Evolutionary conservation across 2,797 vertebrate species (phyloP).

Genomic region (Macroramphosus scolopax): DNA sequence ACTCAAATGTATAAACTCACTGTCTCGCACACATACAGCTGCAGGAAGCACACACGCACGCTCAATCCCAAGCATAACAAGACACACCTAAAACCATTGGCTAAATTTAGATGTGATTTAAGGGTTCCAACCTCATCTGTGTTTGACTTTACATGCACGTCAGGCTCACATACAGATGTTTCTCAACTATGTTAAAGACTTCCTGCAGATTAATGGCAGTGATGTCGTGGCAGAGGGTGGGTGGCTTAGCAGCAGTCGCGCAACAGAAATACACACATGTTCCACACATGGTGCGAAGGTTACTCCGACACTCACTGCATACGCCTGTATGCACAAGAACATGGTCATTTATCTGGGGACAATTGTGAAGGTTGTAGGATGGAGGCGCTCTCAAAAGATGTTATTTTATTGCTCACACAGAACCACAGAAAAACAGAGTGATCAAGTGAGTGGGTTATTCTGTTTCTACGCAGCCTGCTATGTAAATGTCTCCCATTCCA

Average conservation of each 20-base stretch:
- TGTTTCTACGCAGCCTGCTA: slow-evolving; percentile 4
- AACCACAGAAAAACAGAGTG: slow-evolving; percentile 4
- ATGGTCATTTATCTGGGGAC: slow-evolving; percentile 2
- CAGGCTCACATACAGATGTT: too few relatives aligned
- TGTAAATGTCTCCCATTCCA: slow-evolving; percentile 23
- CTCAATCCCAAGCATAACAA: slow-evolving; percentile 50
- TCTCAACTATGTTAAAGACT: too few relatives aligned
- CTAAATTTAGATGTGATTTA: slow-evolving; percentile 53
- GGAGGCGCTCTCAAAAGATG: slow-evolving; percentile 8
- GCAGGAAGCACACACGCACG: slow-evolving; percentile 46
- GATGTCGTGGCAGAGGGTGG: too few relatives aligned
- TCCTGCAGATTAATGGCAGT: too few relatives aligned
- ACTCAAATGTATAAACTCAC: slow-evolving; percentile 43
- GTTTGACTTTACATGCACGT: slow-evolving; percentile 16
- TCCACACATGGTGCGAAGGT: too few relatives aligned
- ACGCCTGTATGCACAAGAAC: not conserved
- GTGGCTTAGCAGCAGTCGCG: too few relatives aligned
- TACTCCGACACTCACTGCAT: not conserved
- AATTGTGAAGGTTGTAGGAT: slow-evolving; percentile 2
- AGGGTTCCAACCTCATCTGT: slow-evolving; percentile 24
- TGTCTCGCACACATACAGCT: slow-evolving; percentile 36
- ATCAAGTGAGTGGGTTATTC: not conserved
- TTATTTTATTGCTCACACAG: slow-evolving; percentile 24
- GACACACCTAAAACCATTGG: slow-evolving; percentile 49
- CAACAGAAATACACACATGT: not conserved